Percentiles rank a stretch among this genome's conserved stretches.
phyloP scores from a whole-genome alignment of 2,888 invertebrate genomes.

The Eucera pruinosa region DNA sequence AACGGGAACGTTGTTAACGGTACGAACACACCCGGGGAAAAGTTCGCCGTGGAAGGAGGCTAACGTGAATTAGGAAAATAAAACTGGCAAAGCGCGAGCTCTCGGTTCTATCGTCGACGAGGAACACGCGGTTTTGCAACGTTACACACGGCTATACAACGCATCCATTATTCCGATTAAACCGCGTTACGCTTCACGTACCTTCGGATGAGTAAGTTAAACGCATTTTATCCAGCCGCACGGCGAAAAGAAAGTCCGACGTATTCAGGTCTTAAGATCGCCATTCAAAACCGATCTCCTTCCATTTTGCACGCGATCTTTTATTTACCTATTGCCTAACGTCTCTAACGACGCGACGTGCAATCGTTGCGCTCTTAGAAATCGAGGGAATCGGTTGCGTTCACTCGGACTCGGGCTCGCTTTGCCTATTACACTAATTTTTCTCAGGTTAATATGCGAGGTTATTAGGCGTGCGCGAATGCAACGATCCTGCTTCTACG shows the following conservation, averaged over 20 bases:
- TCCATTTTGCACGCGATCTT: slow-evolving; percentile 6
- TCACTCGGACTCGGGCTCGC: background rate
- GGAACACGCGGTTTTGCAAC: slow-evolving; percentile 19
- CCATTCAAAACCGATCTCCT: slow-evolving; percentile 9
- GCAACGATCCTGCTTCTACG: too few relatives aligned
- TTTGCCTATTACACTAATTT: too few relatives aligned
- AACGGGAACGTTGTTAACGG: slow-evolving; percentile 49
- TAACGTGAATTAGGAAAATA: slow-evolving; percentile 55
- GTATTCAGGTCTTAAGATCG: slow-evolving; percentile 11
- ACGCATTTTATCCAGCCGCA: slow-evolving; percentile 2
- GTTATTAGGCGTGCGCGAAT: too few relatives aligned
- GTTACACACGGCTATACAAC: slow-evolving; percentile 6
- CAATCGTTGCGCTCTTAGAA: background rate
- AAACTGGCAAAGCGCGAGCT: slow-evolving; percentile 29
- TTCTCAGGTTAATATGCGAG: too few relatives aligned
- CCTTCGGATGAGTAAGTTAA: slow-evolving; percentile 27
- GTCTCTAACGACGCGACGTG: background rate
- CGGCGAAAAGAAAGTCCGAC: slow-evolving; percentile 41
- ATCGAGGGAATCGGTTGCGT: background rate
- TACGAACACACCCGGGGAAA: slow-evolving; percentile 32
- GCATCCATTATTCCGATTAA: slow-evolving; percentile 43
- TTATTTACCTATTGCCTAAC: background rate
- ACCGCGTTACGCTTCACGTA: slow-evolving; percentile 47
- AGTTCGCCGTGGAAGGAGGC: slow-evolving; percentile 43
- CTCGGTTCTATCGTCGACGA: slow-evolving; percentile 33